phyloP scores from a whole-genome alignment of 2,888 invertebrate species.

The Ceraclea dissimilis region DNA sequence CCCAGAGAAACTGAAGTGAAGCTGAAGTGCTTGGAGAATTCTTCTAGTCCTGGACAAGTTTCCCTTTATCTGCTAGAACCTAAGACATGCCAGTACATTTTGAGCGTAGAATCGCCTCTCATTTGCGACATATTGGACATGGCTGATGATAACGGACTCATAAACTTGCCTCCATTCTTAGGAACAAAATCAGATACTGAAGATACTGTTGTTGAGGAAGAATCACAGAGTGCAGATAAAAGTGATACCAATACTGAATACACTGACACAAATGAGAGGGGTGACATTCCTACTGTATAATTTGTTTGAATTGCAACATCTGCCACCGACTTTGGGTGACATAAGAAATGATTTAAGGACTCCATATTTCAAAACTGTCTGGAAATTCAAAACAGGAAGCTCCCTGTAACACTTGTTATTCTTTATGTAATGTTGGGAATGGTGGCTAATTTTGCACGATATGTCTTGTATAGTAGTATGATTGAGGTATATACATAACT shows the following conservation, averaged over 20 bases:
- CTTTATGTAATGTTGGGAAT: no score
- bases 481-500: no score
- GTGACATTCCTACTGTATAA: neutral
- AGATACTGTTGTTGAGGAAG: conserved; percentile 7
- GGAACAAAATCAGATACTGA: conserved; percentile 19
- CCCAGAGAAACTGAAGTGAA: conserved; percentile 81
- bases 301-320: no score
- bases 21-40: conserved; percentile 66
- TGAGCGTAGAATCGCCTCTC: conserved; percentile 89
- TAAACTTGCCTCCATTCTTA: conserved; percentile 28
- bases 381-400: no score
- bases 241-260: neutral
- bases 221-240: neutral
- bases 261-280: neutral
- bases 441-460: no score
- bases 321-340: no score
- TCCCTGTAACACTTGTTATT: no score
- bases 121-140: conserved; percentile 78
- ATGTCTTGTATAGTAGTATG: no score
- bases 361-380: no score
- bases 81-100: conserved; percentile 84
- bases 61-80: conserved; percentile 87
- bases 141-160: conserved; percentile 74
- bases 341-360: no score
- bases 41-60: conserved; percentile 70